Conservation (phyloP, 2,113 vertebrate genomes). For the Donacobius atricapilla region DNA sequence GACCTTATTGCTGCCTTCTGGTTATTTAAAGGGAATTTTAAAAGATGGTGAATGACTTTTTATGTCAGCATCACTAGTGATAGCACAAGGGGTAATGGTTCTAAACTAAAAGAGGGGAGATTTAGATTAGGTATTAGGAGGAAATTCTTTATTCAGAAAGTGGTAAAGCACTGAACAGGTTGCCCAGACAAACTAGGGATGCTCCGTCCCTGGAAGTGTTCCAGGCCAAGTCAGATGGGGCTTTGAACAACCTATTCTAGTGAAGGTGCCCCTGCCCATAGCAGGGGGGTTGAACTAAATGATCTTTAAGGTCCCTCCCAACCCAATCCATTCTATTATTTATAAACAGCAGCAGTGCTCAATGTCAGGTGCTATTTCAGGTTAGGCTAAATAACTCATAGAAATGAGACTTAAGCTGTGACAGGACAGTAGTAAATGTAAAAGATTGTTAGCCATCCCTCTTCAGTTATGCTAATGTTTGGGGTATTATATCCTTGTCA, state of each 20-base stretch:
- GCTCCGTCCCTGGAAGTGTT: background rate
- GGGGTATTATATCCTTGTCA: background rate
- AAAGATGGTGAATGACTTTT: background rate
- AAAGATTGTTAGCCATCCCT: background rate
- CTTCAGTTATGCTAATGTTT: background rate
- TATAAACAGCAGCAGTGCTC: background rate
- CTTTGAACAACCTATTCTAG: background rate
- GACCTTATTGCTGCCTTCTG: background rate
- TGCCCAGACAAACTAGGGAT: background rate
- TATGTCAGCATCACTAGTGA: accelerated
- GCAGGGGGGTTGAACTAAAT: background rate
- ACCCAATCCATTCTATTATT: background rate
- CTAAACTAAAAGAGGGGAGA: background rate
- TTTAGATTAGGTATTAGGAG: background rate
- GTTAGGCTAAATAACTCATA: background rate
- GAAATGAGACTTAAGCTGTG: background rate
- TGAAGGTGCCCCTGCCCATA: background rate
- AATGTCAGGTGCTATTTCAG: background rate
- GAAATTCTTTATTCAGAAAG: background rate
- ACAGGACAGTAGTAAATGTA: background rate
- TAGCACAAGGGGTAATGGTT: background rate
- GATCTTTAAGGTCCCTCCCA: background rate
- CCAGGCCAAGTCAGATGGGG: background rate
- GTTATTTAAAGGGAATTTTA: background rate
- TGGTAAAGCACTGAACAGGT: background rate